phyloP scores from a whole-genome alignment of 2,113 vertebrate genomes.

The Pangasianodon hypophthalmus region DNA sequence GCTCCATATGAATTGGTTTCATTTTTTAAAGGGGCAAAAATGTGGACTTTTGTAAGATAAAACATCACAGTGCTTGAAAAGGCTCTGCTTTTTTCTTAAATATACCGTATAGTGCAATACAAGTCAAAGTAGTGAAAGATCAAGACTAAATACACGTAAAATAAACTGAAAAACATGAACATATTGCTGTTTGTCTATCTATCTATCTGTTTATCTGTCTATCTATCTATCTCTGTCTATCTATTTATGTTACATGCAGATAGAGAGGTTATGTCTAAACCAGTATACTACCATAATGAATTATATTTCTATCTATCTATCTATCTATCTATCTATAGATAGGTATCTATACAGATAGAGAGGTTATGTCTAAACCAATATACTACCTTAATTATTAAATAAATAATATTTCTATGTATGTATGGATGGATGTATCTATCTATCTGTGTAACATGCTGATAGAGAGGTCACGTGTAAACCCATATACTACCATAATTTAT shows the following conservation, averaged over 20 bases:
- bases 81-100: background rate
- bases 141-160: background rate
- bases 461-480: too few relatives aligned
- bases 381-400: background rate
- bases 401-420: too few relatives aligned
- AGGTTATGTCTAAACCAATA: too few relatives aligned
- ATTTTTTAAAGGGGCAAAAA: slow-evolving; percentile 6
- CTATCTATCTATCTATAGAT: too few relatives aligned
- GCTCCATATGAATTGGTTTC: background rate
- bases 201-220: background rate
- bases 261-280: too few relatives aligned
- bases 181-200: background rate
- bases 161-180: background rate
- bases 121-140: background rate
- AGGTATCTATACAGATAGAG: too few relatives aligned
- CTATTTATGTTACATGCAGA: too few relatives aligned
- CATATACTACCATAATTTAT: background rate
- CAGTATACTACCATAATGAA: too few relatives aligned
- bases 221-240: background rate
- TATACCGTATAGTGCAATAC: background rate
- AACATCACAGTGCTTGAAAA: slow-evolving; percentile 18
- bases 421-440: too few relatives aligned
- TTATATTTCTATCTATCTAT: too few relatives aligned
- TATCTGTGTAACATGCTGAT: too few relatives aligned
- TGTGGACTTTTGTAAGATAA: slow-evolving; percentile 47